Evolutionary conservation across 1,140 invertebrate genomes (phyloP).

Genomic region (Drosophila kohkoa): DNA sequence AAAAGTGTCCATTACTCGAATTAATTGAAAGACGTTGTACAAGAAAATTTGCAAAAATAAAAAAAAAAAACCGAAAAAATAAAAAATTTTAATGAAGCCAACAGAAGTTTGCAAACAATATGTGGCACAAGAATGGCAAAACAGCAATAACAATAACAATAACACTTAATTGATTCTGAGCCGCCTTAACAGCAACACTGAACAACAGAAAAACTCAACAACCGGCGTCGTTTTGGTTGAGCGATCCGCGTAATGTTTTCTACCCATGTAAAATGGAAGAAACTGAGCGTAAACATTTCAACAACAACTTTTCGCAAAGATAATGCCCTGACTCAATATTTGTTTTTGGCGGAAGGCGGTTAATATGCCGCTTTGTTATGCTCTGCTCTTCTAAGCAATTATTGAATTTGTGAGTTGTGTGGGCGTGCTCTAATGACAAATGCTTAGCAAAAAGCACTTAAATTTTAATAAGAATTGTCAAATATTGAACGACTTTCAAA

Average conservation of each 20-base stretch:
- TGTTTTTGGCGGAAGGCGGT: conserved; percentile 22
- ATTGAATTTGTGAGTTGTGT: neutral
- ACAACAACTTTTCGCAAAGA: conserved; percentile 59
- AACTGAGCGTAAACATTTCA: conserved; percentile 81
- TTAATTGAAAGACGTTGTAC: conserved; percentile 63
- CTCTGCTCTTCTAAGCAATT: conserved; percentile 14
- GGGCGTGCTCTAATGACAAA: neutral
- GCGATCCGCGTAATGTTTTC: conserved; percentile 57
- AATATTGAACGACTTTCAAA: neutral
- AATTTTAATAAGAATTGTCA: neutral
- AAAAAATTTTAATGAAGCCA: conserved; percentile 25
- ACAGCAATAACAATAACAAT: conserved; percentile 19
- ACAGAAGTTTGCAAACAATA: conserved; percentile 37
- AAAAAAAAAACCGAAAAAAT: conserved; percentile 20
- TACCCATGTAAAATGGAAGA: conserved; percentile 67
- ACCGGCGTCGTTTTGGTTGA: conserved; percentile 61
- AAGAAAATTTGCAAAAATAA: conserved; percentile 54
- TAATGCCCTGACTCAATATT: conserved; percentile 29
- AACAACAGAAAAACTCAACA: neutral
- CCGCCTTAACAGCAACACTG: conserved; percentile 48
- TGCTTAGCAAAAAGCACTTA: neutral
- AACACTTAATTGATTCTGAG: conserved; percentile 73
- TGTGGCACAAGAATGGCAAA: conserved; percentile 29
- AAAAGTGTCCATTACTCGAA: conserved; percentile 79
- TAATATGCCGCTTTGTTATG: conserved; percentile 2